These are phyloP conservation scores for Orthosia gracilis DNA, from an alignment of 2,888 invertebrate genomes.

Conservation along the genomic window DNA sequence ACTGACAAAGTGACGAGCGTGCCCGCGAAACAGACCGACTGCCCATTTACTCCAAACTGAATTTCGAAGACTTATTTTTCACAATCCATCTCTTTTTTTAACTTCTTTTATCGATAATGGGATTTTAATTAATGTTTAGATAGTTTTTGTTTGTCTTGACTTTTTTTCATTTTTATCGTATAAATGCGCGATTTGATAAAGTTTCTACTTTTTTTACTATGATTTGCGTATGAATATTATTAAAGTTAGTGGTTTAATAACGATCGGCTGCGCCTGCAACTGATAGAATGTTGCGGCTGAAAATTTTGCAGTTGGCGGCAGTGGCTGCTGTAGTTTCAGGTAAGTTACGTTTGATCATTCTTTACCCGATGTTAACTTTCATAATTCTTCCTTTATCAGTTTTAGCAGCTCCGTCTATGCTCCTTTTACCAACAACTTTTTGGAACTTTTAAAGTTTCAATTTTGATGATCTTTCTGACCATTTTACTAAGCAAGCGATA, in stretches of 20 bases:
- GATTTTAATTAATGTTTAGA: background rate
- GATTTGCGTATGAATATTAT: slow-evolving; percentile 43
- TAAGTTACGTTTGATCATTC: slow-evolving; percentile 34
- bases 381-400: background rate
- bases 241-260: slow-evolving; percentile 37
- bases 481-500: background rate
- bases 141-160: background rate
- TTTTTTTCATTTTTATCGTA: slow-evolving; percentile 9
- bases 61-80: slow-evolving; percentile 19
- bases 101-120: background rate
- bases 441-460: background rate
- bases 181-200: slow-evolving; percentile 4
- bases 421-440: background rate
- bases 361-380: background rate
- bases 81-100: slow-evolving; percentile 6
- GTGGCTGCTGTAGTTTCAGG: slow-evolving; percentile 55
- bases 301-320: slow-evolving; percentile 42
- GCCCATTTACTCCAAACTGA: slow-evolving; percentile 26
- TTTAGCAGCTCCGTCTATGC: background rate
- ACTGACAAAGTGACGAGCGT: slow-evolving; percentile 80
- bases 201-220: slow-evolving; percentile 27
- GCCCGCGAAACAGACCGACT: slow-evolving; percentile 63
- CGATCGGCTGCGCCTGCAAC: slow-evolving; percentile 12
- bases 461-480: background rate
- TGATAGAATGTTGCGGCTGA: slow-evolving; percentile 45